Base-by-base conservation (phyloP, 2,797 vertebrate genomes). In the Rallus crepitans region DNA sequence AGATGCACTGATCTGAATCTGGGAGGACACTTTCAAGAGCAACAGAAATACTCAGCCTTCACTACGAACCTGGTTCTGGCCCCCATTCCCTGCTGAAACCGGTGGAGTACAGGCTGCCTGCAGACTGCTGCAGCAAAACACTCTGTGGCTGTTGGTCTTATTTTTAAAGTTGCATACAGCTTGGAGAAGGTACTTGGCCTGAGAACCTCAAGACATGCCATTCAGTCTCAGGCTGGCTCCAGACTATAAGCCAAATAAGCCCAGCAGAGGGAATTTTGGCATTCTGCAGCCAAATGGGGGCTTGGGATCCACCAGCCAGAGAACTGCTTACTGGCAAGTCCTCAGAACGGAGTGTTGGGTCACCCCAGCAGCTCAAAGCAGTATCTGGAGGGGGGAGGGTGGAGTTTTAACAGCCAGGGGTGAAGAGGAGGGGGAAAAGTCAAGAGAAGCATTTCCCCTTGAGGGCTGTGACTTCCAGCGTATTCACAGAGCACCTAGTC, bases 401-500 rank as follows among this genome's bases (percentile, higher is more conserved):
- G 6, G 33, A 48, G 7, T 63, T 92, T 60, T 60, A 96, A 89
- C 70, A 89, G 68, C 50, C 86, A 59, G 45, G 45, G 18, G 61
- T 42, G 60, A 76, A 61, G 50, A 55, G 40, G 13, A 73, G 21
- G 13, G 28, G 59, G 27, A 53, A 42, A 87, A 66, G 19, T 33
- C 39, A 47, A 52, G 33, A 63, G 35, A 23, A 81, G 37, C 3
- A 0, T 82, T 92, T 88, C 18, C 28, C 30, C 15, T 12, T 2
- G 4, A 15, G 31, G 27, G 30, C 53, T 73, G 70, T 53, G 37
- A 77, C 81, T 90, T 75, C 82, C 91, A 40, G 50, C 72, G 15
- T 47, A 21, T 73, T 92, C 88, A 76, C 35, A 91, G 69, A 92
- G 89, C 92, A 96, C 91, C 93, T 25, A 50, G 76, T 75, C 91